Conservation (phyloP, 2,797 vertebrate genomes). For the Enteromius radiatus region DNA sequence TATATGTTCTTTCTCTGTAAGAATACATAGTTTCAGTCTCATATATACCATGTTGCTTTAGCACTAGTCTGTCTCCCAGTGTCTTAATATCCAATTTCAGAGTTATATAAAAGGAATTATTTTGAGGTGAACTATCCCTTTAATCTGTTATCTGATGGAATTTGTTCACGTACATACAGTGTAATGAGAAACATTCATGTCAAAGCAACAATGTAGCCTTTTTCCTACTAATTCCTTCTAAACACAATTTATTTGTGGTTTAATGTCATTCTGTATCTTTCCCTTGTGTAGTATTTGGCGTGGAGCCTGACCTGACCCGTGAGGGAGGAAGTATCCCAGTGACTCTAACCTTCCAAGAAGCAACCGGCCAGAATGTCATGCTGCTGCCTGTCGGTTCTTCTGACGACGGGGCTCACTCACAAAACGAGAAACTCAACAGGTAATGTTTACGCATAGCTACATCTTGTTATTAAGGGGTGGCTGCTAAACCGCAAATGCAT, state of each 20-base stretch:
- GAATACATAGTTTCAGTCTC: background rate
- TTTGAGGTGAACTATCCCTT: background rate
- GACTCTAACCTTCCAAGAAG: slow-evolving; percentile 96
- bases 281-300: slow-evolving; percentile 87
- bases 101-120: background rate
- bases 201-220: background rate
- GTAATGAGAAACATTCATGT: no score
- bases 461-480: background rate
- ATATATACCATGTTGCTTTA: background rate
- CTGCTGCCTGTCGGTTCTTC: slow-evolving; percentile 92
- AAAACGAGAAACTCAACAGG: slow-evolving; percentile 98
- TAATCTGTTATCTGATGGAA: no score
- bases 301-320: slow-evolving; percentile 94
- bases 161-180: no score
- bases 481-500: background rate
- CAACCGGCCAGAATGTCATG: slow-evolving; percentile 96
- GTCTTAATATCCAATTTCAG: slow-evolving; percentile 10
- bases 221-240: background rate
- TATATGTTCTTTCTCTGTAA: background rate
- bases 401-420: slow-evolving; percentile 96
- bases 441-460: slow-evolving; percentile 59
- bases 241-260: background rate
- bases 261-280: background rate
- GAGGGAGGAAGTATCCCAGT: slow-evolving; percentile 98
- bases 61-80: background rate